Percentiles rank a stretch among this genome's conserved stretches.
Evolutionary conservation across 2,797 vertebrate species (phyloP).

Genomic region (Acridotheres tristis): DNA sequence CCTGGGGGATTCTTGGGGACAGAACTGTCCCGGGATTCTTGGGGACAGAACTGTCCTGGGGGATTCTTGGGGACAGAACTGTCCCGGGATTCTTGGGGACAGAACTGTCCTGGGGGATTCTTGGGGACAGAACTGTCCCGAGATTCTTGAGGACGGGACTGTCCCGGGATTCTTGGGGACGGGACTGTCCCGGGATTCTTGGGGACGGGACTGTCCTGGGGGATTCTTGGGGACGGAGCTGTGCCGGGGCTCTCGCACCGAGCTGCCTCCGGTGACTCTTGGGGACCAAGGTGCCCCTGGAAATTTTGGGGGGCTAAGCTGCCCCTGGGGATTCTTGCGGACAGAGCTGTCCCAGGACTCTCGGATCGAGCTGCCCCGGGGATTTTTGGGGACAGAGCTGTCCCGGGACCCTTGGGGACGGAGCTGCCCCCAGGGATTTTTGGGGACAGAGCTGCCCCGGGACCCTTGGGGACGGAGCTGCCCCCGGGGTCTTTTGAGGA

Average conservation of each 20-base stretch:
- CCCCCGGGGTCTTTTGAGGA: no score
- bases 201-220: no score
- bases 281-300: fast-evolving
- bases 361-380: fast-evolving
- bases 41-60: not conserved
- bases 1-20: not conserved
- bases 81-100: not conserved
- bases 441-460: not conserved
- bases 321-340: fast-evolving
- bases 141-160: no score
- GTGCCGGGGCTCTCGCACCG: fast-evolving
- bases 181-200: not conserved
- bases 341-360: not conserved
- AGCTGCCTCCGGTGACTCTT: not conserved
- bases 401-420: not conserved
- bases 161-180: not conserved
- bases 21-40: no score
- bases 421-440: no score
- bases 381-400: no score
- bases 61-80: not conserved
- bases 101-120: no score
- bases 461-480: no score
- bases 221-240: not conserved
- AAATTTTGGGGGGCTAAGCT: no score
- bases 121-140: fast-evolving